Evolutionary conservation across 2,888 invertebrate genomes (phyloP).

Genomic region (Branchipolynoe longqiensis): DNA sequence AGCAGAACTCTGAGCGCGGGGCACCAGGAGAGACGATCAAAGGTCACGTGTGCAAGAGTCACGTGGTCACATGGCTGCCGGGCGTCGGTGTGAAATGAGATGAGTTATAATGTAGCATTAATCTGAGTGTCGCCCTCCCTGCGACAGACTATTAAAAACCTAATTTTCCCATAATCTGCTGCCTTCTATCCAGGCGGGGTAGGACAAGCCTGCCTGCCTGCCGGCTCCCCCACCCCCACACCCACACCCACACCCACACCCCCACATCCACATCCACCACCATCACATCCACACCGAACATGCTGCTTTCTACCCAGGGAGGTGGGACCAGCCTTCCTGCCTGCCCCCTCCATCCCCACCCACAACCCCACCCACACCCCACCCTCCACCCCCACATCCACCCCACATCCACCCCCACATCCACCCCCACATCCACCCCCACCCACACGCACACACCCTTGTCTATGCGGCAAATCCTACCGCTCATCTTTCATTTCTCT

Average conservation of each 20-base stretch:
- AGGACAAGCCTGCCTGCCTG: not conserved
- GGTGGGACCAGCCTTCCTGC: not conserved
- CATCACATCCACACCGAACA: not conserved
- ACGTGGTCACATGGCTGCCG: slow-evolving; percentile 2
- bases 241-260: too few species aligned
- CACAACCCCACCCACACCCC: too few species aligned
- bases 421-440: not conserved
- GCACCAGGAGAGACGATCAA: not conserved
- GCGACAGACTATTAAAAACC: slow-evolving; percentile 55
- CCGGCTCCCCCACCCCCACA: not conserved
- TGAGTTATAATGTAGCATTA: slow-evolving; percentile 49
- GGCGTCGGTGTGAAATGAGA: slow-evolving; percentile 19
- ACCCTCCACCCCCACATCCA: not conserved
- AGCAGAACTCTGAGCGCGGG: not conserved
- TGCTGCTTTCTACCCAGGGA: not conserved
- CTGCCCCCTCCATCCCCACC: too few species aligned
- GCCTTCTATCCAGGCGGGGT: not conserved
- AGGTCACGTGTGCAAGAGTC: too few species aligned
- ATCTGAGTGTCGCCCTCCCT: not conserved
- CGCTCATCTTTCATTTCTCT: slow-evolving; percentile 55
- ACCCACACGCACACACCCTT: too few species aligned
- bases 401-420: not conserved
- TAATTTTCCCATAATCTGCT: slow-evolving; percentile 48
- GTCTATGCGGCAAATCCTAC: slow-evolving; percentile 44
- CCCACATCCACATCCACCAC: too few species aligned